A percentile compares a stretch with the other conserved stretches of the same genome.
Evolutionary conservation across 2,888 invertebrate genomes (phyloP).

Genomic region (Tillus elongatus): DNA sequence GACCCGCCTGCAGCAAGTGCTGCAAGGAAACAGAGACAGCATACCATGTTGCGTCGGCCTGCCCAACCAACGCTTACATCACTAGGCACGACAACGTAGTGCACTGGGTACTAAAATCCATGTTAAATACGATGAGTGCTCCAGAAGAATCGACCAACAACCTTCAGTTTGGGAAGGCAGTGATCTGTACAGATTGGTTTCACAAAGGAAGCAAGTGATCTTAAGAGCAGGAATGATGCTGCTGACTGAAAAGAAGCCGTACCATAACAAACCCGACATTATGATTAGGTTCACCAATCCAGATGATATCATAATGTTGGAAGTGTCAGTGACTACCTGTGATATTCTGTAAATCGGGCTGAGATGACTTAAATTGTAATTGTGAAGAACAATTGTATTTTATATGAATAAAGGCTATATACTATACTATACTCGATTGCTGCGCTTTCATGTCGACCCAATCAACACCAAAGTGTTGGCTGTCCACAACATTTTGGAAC

Average conservation of each 20-base stretch:
- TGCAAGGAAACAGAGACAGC: slow-evolving; percentile 6
- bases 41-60: slow-evolving; percentile 9
- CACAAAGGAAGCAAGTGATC: neutral
- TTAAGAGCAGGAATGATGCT: neutral
- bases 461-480: too few species aligned
- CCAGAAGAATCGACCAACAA: slow-evolving; percentile 1
- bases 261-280: slow-evolving; percentile 16
- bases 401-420: neutral
- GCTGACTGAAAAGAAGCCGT: neutral
- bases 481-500: too few species aligned
- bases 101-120: neutral
- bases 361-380: neutral
- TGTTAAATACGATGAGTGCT: neutral
- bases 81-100: slow-evolving; percentile 8
- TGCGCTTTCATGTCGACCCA: too few species aligned
- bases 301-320: slow-evolving; percentile 8
- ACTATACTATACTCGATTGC: neutral
- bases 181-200: too few species aligned
- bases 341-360: too few species aligned
- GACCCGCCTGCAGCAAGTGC: slow-evolving; percentile 5
- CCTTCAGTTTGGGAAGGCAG: slow-evolving; percentile 1
- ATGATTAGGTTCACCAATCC: slow-evolving; percentile 3
- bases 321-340: slow-evolving; percentile 11
- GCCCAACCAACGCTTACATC: neutral
- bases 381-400: neutral